phyloP scores from a whole-genome alignment of 2,113 vertebrate species.

The Candoia aspera region DNA sequence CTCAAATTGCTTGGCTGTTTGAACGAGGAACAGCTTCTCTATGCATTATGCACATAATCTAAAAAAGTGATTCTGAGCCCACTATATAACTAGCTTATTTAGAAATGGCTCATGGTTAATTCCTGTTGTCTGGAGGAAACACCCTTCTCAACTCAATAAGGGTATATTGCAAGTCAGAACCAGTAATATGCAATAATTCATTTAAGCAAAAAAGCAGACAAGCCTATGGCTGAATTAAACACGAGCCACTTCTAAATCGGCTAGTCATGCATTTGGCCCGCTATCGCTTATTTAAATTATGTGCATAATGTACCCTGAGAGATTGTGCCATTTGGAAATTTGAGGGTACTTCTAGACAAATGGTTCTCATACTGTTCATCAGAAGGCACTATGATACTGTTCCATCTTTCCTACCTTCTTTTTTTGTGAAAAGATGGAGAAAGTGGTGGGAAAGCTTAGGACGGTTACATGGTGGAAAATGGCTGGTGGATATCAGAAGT shows the following conservation, averaged over 20 bases:
- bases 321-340: not conserved
- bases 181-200: not conserved
- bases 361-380: not conserved
- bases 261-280: not conserved
- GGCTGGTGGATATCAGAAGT: not conserved
- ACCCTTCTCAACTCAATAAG: not conserved
- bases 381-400: not conserved
- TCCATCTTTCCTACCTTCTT: not conserved
- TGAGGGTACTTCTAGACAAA: not conserved
- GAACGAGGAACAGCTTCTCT: not conserved
- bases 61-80: not conserved
- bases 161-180: not conserved
- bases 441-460: not conserved
- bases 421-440: not conserved
- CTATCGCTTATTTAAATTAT: not conserved
- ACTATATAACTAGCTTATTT: not conserved
- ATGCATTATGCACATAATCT: conserved; percentile 1
- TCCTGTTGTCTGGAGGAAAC: not conserved
- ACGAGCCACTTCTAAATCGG: not conserved
- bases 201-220: conserved; percentile 11
- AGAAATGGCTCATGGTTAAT: not conserved
- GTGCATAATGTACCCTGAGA: not conserved
- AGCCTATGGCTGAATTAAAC: not conserved
- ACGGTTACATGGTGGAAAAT: not conserved
- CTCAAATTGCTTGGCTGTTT: not conserved